phyloP scores from a whole-genome alignment of 2,888 invertebrate genomes.

The Sisyra terminalis region DNA sequence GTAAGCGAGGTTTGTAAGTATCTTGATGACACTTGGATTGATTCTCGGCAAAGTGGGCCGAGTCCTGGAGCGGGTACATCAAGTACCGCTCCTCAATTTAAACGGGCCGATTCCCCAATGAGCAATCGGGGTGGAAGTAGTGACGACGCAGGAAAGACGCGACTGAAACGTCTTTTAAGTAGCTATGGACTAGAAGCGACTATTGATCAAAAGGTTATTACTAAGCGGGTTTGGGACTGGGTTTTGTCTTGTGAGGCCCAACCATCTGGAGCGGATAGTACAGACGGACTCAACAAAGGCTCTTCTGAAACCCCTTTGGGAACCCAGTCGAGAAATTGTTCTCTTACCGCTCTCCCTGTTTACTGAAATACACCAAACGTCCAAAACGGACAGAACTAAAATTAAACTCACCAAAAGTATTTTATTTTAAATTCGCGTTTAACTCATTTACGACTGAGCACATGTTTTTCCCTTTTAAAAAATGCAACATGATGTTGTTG shows the following conservation, averaged over 20 bases:
- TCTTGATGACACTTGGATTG: conserved; percentile 41
- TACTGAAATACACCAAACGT: conserved; percentile 2
- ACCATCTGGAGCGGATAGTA: conserved; percentile 1
- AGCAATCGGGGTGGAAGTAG: conserved; percentile 25
- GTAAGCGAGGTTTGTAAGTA: conserved; percentile 41
- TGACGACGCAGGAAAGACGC: conserved; percentile 32
- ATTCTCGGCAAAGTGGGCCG: conserved; percentile 30
- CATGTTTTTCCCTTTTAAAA: too few relatives aligned
- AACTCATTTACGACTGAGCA: too few relatives aligned
- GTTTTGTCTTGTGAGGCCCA: conserved; percentile 35
- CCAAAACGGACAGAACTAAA: too few relatives aligned
- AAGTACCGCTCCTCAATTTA: conserved; percentile 19
- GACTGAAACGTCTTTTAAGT: conserved; percentile 34
- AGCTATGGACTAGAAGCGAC: conserved; percentile 45
- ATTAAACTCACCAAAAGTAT: too few relatives aligned
- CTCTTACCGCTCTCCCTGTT: conserved; percentile 9
- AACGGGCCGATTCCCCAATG: conserved; percentile 29
- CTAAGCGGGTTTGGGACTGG: conserved; percentile 49
- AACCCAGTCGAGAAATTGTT: conserved; percentile 10
- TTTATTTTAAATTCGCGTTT: too few relatives aligned
- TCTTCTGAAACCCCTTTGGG: conserved; percentile 4
- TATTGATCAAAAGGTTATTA: conserved; percentile 41
- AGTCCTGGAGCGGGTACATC: conserved; percentile 29
- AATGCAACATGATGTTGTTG: too few relatives aligned
- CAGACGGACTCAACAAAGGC: not conserved